A percentile compares a stretch with the other conserved stretches of the same genome.
These are phyloP conservation scores for Nibea coibor DNA, from an alignment of 2,113 vertebrate species.

Conservation along the genomic window DNA sequence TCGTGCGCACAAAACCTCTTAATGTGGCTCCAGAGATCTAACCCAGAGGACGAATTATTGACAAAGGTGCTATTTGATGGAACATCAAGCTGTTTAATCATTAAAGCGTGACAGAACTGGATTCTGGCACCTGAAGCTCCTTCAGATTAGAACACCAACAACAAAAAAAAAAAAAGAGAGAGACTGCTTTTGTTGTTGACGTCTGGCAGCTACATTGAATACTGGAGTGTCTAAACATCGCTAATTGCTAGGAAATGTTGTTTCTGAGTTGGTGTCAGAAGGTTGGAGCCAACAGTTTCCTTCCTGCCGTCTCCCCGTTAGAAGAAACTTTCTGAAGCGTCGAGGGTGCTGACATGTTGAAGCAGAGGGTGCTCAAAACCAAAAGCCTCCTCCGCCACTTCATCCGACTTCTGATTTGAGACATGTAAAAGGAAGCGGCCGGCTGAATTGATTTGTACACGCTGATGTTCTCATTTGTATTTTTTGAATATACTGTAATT, in stretches of 20 bases:
- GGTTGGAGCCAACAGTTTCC: not conserved
- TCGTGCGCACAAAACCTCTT: conserved; percentile 7
- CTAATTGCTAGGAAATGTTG: conserved; percentile 39
- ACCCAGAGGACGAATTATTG: conserved; percentile 17
- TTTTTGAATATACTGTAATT: conserved; percentile 82
- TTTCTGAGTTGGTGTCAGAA: conserved; percentile 11
- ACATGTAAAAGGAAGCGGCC: conserved; percentile 36
- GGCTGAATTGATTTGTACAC: conserved; percentile 74
- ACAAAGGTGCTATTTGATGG: conserved; percentile 30
- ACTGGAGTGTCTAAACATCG: conserved; percentile 14
- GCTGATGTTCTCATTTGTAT: conserved; percentile 75
- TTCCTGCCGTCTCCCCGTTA: not conserved
- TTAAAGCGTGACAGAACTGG: not conserved
- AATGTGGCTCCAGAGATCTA: conserved; percentile 33
- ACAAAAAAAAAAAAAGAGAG: too few species aligned
- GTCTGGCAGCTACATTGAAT: conserved; percentile 1
- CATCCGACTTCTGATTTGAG: conserved; percentile 39
- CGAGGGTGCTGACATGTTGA: conserved; percentile 19
- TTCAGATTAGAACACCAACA: not conserved
- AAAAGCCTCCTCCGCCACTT: conserved; percentile 22
- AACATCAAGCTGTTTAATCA: conserved; percentile 39
- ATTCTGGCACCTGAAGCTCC: conserved; percentile 20
- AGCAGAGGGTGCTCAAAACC: conserved; percentile 2
- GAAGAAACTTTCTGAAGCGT: not conserved
- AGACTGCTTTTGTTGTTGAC: conserved; percentile 20